Percentiles rank a stretch among this genome's conserved stretches.
Conservation (phyloP, 1,140 invertebrate species). For the Monochamus saltuarius region DNA sequence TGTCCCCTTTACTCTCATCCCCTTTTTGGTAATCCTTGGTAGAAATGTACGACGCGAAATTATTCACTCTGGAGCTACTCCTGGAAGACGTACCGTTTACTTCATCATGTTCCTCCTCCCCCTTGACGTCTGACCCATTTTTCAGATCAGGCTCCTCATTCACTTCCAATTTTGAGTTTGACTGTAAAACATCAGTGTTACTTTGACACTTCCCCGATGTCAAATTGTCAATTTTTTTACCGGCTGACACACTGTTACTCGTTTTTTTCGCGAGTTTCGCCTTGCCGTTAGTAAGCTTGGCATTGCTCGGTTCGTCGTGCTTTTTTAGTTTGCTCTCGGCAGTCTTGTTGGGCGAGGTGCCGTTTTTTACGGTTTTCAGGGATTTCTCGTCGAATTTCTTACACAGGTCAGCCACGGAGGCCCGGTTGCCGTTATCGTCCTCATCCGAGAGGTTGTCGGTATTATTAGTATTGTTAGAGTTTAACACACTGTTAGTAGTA, state of each 20-base stretch:
- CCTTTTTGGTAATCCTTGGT: slow-evolving; percentile 43
- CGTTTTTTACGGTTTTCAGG: slow-evolving; percentile 11
- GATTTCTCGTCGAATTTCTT: slow-evolving; percentile 56
- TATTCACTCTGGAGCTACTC: slow-evolving; percentile 41
- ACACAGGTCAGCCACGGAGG: slow-evolving; percentile 58
- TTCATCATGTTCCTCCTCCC: slow-evolving; percentile 18
- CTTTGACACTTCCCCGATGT: slow-evolving; percentile 16
- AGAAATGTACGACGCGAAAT: slow-evolving; percentile 62
- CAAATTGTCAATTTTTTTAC: slow-evolving; percentile 10
- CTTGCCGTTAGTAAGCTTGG: slow-evolving; percentile 5
- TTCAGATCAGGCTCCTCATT: slow-evolving; percentile 22
- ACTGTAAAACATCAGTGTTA: slow-evolving; percentile 21
- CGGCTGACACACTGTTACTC: slow-evolving; percentile 19
- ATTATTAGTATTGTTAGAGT: slow-evolving; percentile 33
- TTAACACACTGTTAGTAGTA: slow-evolving; percentile 24
- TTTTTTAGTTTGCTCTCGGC: slow-evolving; percentile 30
- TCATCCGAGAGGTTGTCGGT: slow-evolving; percentile 42
- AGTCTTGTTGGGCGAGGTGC: slow-evolving; percentile 19
- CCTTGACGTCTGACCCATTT: slow-evolving; percentile 26
- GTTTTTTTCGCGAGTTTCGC: slow-evolving; percentile 14
- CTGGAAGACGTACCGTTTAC: slow-evolving; percentile 4
- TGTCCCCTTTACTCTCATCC: slow-evolving; percentile 30
- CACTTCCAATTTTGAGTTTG: slow-evolving; percentile 28
- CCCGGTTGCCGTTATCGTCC: slow-evolving; percentile 59
- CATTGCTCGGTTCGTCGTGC: slow-evolving; percentile 15